Evolutionary conservation across 2,797 vertebrate species (phyloP).

Genomic region (Potorous gilbertii): DNA sequence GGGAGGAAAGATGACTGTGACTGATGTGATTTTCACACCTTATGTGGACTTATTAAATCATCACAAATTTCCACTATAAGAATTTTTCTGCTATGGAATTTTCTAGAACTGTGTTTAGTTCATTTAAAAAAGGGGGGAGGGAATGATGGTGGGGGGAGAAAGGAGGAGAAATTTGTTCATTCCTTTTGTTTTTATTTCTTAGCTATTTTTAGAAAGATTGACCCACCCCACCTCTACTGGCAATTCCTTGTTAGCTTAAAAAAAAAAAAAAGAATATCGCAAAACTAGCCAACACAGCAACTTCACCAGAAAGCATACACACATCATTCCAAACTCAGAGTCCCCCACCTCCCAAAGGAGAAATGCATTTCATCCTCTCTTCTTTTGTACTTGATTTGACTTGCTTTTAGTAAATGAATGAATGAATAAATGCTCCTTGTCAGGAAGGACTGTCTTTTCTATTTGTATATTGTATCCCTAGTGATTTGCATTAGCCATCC

Average conservation of each 20-base stretch:
- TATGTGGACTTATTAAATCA: neutral
- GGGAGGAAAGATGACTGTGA: neutral
- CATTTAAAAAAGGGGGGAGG: neutral
- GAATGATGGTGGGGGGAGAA: too few relatives aligned
- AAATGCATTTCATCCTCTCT: neutral
- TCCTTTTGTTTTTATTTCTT: neutral
- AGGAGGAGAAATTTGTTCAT: neutral
- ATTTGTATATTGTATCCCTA: neutral
- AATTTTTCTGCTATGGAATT: neutral
- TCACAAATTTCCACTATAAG: neutral
- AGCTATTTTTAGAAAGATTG: neutral
- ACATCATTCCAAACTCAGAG: neutral
- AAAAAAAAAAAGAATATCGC: neutral
- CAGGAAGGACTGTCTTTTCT: neutral
- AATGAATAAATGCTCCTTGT: neutral
- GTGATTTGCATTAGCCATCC: neutral
- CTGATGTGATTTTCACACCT: neutral
- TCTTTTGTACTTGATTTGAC: neutral
- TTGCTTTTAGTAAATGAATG: neutral
- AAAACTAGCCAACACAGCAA: neutral
- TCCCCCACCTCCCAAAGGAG: neutral
- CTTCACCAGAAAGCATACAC: neutral
- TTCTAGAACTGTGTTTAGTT: neutral
- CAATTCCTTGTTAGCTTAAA: neutral
- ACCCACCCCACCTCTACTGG: neutral